A percentile compares a stretch with the other conserved stretches of the same genome.
Conservation (phyloP, 2,888 invertebrate genomes). For the Sceliomorpha sp. region DNA sequence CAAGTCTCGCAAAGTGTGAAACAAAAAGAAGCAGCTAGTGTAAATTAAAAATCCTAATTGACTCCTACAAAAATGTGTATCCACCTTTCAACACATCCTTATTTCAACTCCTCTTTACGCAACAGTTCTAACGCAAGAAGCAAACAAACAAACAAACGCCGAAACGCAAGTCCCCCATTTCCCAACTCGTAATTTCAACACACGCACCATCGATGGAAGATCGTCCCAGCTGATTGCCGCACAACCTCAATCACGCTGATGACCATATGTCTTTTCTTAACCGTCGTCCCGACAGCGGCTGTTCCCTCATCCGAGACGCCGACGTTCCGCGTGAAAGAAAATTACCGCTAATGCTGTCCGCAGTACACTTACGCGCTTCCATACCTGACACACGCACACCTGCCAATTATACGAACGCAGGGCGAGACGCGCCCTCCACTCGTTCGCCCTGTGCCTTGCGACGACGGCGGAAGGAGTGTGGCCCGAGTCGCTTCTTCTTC, state of each 20-base stretch:
- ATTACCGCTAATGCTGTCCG: conserved; percentile 36
- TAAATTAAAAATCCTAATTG: no score
- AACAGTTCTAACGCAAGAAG: no score
- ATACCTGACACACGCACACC: conserved; percentile 35
- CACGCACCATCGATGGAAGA: conserved; percentile 16
- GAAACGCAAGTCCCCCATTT: conserved; percentile 24
- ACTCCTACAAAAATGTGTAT: no score
- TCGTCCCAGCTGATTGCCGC: conserved; percentile 16
- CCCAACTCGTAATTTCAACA: conserved; percentile 14
- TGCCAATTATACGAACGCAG: conserved; percentile 33
- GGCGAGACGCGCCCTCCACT: conserved; percentile 65
- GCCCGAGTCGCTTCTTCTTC: conserved; percentile 53
- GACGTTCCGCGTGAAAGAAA: conserved; percentile 41
- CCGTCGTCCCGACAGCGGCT: conserved; percentile 27
- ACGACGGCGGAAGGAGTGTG: conserved; percentile 57
- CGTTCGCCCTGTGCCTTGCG: conserved; percentile 62
- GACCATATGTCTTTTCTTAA: conserved; percentile 11
- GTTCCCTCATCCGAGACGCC: conserved; percentile 14
- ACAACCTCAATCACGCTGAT: conserved; percentile 8
- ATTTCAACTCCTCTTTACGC: no score
- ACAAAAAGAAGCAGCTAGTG: no score
- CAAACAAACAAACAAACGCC: no score
- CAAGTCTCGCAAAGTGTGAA: no score
- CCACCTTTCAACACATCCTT: no score
- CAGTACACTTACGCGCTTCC: not conserved